Conservation (phyloP, 2,888 invertebrate genomes). For the Megamerina dolium region DNA sequence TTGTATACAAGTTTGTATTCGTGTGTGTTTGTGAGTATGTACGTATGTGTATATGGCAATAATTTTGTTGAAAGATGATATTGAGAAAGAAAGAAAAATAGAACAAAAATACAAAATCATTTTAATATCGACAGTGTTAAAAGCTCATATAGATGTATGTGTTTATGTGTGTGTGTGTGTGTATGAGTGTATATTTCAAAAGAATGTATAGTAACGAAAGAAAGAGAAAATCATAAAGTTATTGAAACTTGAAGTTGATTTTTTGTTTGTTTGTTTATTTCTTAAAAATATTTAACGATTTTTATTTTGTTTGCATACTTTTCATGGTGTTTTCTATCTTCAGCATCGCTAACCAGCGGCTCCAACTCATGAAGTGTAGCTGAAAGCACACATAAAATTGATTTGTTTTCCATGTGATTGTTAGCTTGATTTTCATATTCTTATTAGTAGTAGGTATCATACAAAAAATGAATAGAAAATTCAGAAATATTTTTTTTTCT, state of each 20-base stretch:
- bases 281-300: neutral
- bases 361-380: constrained; percentile 59
- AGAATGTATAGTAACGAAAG: neutral
- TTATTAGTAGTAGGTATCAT: constrained; percentile 12
- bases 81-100: constrained; percentile 1
- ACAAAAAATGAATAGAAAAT: constrained; percentile 4
- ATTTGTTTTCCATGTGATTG: constrained; percentile 36
- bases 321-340: constrained; percentile 50
- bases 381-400: constrained; percentile 42
- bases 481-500: no score
- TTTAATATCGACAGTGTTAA: constrained; percentile 7
- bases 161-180: constrained; percentile 4
- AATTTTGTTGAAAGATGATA: neutral
- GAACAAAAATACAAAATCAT: constrained; percentile 7
- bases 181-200: constrained; percentile 1
- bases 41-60: no score
- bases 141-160: neutral
- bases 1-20: no score
- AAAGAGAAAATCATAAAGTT: neutral
- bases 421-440: constrained; percentile 12
- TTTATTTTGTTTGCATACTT: constrained; percentile 39
- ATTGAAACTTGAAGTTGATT: no score
- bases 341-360: constrained; percentile 65
- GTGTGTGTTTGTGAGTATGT: no score
- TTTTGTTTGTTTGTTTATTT: neutral